These are phyloP conservation scores for Cheilosia vernalis DNA, from an alignment of 2,888 invertebrate genomes.

Conservation along the genomic window DNA sequence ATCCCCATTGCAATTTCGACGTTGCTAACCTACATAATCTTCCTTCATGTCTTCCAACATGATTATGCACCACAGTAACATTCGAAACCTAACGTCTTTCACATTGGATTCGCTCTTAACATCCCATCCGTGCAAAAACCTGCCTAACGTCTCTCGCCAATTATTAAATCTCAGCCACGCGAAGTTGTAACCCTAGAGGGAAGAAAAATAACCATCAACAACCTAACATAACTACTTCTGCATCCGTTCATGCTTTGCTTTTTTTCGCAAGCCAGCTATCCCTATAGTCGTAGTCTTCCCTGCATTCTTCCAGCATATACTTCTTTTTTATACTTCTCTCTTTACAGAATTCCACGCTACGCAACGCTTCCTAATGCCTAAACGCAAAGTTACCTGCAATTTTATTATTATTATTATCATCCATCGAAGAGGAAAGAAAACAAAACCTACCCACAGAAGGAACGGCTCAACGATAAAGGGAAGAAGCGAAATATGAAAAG, in stretches of 20 bases:
- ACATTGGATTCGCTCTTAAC: conserved; percentile 11
- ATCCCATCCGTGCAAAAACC: conserved; percentile 28
- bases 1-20: background rate
- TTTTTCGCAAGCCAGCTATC: conserved; percentile 21
- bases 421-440: conserved; percentile 28
- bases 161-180: conserved; percentile 68
- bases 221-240: conserved; percentile 64
- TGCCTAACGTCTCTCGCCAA: conserved; percentile 47
- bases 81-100: conserved; percentile 1
- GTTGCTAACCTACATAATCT: conserved; percentile 6
- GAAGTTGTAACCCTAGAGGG: conserved; percentile 58
- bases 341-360: conserved; percentile 58
- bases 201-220: conserved; percentile 47
- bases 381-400: conserved; percentile 73
- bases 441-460: conserved; percentile 24
- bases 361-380: conserved; percentile 74
- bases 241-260: conserved; percentile 61
- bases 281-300: conserved; percentile 62
- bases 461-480: conserved; percentile 55
- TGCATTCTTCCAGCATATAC: conserved; percentile 48
- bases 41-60: background rate
- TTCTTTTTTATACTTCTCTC: conserved; percentile 16
- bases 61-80: background rate
- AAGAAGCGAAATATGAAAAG: conserved; percentile 26
- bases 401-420: conserved; percentile 69